A percentile compares a stretch with the other conserved stretches of the same genome.
Conservation (phyloP, 2,888 invertebrate species). For the Gasteruption jaculator region DNA sequence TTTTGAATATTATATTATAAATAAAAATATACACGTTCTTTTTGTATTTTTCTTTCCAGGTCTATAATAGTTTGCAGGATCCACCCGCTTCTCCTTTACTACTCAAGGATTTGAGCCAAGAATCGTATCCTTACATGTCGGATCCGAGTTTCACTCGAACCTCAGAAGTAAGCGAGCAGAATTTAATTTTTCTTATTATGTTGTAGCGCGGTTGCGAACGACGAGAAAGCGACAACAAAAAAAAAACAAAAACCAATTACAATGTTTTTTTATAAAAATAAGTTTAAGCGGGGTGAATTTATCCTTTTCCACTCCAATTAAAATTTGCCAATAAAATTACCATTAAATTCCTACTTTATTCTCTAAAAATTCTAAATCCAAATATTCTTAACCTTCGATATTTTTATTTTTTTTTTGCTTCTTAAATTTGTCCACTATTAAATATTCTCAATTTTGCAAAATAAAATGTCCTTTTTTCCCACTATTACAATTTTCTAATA, state of each 20-base stretch:
- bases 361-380: too few species aligned
- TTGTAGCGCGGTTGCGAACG: neutral
- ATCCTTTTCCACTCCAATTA: neutral
- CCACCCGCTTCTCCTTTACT: slow-evolving; percentile 45
- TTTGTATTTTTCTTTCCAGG: slow-evolving; percentile 27
- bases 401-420: too few species aligned
- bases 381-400: too few species aligned
- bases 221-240: neutral
- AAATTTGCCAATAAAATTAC: neutral
- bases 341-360: neutral
- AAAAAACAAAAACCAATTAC: too few species aligned
- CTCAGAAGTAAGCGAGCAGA: slow-evolving; percentile 38
- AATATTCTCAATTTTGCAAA: too few species aligned
- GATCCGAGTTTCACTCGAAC: slow-evolving; percentile 48
- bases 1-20: slow-evolving; percentile 2
- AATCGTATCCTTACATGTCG: slow-evolving; percentile 36
- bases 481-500: too few species aligned
- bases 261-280: too few species aligned
- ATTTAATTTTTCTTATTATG: too few species aligned
- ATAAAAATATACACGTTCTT: neutral
- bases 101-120: slow-evolving; percentile 39
- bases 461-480: too few species aligned
- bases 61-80: slow-evolving; percentile 48
- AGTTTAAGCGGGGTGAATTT: too few species aligned
- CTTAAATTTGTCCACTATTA: too few species aligned